Percentiles rank a stretch among this genome's conserved stretches.
Conservation (phyloP, 2,888 invertebrate species). For the Ormyrus nitidulus region DNA sequence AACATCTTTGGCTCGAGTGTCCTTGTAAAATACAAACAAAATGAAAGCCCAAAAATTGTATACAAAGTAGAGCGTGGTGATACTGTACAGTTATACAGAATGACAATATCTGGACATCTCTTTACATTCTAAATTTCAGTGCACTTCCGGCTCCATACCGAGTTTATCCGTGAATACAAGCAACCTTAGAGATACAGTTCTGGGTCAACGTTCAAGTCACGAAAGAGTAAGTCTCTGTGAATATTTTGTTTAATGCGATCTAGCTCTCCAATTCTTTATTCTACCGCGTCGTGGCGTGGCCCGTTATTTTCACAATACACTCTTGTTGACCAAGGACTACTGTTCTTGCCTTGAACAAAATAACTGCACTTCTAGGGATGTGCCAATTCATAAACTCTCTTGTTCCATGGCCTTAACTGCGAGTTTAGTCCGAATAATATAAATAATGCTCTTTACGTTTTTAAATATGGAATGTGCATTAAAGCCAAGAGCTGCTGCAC, state of each 20-base stretch:
- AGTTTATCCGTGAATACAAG: constrained; percentile 70
- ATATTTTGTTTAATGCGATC: constrained; percentile 54
- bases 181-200: constrained; percentile 68
- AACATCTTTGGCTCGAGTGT: constrained; percentile 40
- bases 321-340: constrained; percentile 46
- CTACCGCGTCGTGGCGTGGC: constrained; percentile 56
- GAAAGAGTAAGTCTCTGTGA: constrained; percentile 66
- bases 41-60: constrained; percentile 22
- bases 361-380: constrained; percentile 66
- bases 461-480: not conserved
- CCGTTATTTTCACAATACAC: constrained; percentile 1
- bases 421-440: constrained; percentile 61
- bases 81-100: constrained; percentile 44
- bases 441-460: not conserved
- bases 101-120: constrained; percentile 56
- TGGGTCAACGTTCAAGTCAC: constrained; percentile 68
- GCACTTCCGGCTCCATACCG: constrained; percentile 69
- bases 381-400: constrained; percentile 66
- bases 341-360: constrained; percentile 63
- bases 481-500: not conserved
- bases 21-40: constrained; percentile 17
- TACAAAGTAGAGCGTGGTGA: constrained; percentile 46
- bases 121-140: constrained; percentile 70
- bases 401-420: constrained; percentile 68
- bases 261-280: constrained; percentile 35